These are phyloP conservation scores for Brachyistius frenatus DNA, from an alignment of 2,113 vertebrate genomes.

Conservation along the genomic window DNA sequence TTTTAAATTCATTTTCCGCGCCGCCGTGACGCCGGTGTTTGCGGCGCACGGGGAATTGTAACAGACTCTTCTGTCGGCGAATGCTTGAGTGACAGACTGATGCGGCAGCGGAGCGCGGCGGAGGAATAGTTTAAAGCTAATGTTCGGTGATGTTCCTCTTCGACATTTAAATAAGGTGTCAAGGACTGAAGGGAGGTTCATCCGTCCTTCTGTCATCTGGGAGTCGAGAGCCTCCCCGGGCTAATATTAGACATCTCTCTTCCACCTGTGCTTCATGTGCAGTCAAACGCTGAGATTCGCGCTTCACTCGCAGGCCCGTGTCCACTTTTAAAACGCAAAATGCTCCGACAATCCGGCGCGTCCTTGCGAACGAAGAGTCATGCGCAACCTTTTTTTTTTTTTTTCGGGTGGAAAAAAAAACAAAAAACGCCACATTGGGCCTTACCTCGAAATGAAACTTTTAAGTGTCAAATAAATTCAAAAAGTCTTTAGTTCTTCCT, in stretches of 20 bases:
- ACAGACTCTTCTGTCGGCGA: conserved; percentile 47
- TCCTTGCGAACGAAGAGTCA: conserved; percentile 13
- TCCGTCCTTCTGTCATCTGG: conserved; percentile 66
- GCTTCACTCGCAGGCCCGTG: conserved; percentile 1
- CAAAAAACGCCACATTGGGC: not conserved
- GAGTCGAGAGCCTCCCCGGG: conserved; percentile 21
- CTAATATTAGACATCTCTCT: conserved; percentile 58
- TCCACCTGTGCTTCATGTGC: conserved; percentile 10
- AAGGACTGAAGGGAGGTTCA: conserved; percentile 65
- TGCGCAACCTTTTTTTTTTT: not conserved
- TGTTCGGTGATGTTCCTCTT: conserved; percentile 66
- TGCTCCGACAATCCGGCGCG: not conserved
- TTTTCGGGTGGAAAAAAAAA: not conserved
- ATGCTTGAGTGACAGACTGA: conserved; percentile 56
- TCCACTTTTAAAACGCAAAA: conserved; percentile 21
- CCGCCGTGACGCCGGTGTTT: not conserved
- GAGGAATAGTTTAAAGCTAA: conserved; percentile 64
- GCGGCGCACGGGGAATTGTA: conserved; percentile 24
- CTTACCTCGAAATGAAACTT: conserved; percentile 4
- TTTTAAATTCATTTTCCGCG: not conserved
- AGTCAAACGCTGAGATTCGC: conserved; percentile 5
- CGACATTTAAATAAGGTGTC: conserved; percentile 73
- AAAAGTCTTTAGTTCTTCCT: conserved; percentile 3
- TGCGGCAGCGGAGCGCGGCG: conserved; percentile 41
- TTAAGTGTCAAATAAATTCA: conserved; percentile 8